phyloP scores from a whole-genome alignment of 2,113 vertebrate genomes.

The Chamaetylas fuelleborni region DNA sequence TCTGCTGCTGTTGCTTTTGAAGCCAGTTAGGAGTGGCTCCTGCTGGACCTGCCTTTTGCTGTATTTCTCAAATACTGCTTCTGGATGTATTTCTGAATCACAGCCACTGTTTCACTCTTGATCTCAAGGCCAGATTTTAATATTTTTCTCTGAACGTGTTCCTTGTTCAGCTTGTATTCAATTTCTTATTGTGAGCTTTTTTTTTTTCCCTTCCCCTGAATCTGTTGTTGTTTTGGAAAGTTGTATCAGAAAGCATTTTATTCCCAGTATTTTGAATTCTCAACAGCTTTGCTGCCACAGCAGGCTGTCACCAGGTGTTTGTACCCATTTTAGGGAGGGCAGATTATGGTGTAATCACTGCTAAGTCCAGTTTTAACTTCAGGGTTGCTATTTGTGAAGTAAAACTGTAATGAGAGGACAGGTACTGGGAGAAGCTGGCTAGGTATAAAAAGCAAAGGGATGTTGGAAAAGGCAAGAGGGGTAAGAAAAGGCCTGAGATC shows the following conservation, averaged over 20 bases:
- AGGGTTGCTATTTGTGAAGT: not conserved
- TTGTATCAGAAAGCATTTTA: not conserved
- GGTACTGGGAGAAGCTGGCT: not conserved
- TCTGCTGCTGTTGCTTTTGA: not conserved
- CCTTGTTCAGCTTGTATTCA: not conserved
- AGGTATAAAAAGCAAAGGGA: not conserved
- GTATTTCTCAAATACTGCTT: fast-evolving
- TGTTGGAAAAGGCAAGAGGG: not conserved
- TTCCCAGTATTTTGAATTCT: not conserved
- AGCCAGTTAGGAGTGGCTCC: not conserved
- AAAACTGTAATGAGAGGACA: not conserved
- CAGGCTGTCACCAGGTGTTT: not conserved
- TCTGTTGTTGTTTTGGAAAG: not conserved
- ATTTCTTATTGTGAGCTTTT: not conserved
- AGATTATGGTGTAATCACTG: not conserved
- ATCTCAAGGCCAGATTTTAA: not conserved
- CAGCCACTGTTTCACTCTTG: not conserved
- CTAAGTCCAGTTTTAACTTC: not conserved
- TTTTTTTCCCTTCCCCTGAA: not conserved
- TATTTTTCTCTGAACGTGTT: fast-evolving
- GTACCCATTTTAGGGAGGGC: not conserved
- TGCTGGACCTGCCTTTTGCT: not conserved
- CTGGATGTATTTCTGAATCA: not conserved
- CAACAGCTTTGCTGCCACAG: not conserved
- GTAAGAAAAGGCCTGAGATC: not conserved